These are phyloP conservation scores for Scomber japonicus DNA, from an alignment of 2,113 vertebrate species.

Conservation along the genomic window DNA sequence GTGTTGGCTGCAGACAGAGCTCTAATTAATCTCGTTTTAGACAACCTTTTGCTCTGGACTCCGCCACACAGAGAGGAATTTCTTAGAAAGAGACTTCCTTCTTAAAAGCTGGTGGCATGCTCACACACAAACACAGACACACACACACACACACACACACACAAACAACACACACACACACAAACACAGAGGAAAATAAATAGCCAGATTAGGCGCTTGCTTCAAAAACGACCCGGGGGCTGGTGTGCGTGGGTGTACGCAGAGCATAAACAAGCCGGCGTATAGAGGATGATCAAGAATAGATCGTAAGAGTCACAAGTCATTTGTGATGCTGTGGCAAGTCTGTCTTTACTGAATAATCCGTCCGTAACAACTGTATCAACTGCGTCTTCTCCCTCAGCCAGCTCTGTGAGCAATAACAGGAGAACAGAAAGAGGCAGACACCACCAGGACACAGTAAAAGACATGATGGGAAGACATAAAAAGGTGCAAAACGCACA, in stretches of 20 bases:
- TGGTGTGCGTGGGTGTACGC: constrained; percentile 41
- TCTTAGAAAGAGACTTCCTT: constrained; percentile 75
- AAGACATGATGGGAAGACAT: constrained; percentile 48
- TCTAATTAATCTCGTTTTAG: constrained; percentile 79
- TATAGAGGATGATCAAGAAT: constrained; percentile 65
- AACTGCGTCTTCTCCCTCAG: constrained; percentile 54
- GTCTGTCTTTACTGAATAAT: constrained; percentile 71
- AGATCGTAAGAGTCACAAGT: constrained; percentile 67
- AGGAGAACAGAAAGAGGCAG: constrained; percentile 44
- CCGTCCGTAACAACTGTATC: constrained; percentile 56
- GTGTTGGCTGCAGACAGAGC: constrained; percentile 56
- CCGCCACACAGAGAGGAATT: constrained; percentile 66
- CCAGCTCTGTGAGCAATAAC: constrained; percentile 66
- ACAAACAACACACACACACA: constrained; percentile 25
- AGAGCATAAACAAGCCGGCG: constrained; percentile 51
- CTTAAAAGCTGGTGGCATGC: constrained; percentile 44
- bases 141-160: constrained; percentile 22
- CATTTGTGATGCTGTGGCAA: constrained; percentile 59
- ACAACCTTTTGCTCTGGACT: constrained; percentile 66
- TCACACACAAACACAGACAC: constrained; percentile 14
- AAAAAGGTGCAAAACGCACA: constrained; percentile 24
- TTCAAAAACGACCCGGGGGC: constrained; percentile 53
- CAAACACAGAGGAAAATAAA: constrained; percentile 44
- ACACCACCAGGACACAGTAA: constrained; percentile 34
- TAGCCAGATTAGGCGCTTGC: constrained; percentile 59